phyloP scores from a whole-genome alignment of 2,113 vertebrate species.

The Psittacus erithacus region DNA sequence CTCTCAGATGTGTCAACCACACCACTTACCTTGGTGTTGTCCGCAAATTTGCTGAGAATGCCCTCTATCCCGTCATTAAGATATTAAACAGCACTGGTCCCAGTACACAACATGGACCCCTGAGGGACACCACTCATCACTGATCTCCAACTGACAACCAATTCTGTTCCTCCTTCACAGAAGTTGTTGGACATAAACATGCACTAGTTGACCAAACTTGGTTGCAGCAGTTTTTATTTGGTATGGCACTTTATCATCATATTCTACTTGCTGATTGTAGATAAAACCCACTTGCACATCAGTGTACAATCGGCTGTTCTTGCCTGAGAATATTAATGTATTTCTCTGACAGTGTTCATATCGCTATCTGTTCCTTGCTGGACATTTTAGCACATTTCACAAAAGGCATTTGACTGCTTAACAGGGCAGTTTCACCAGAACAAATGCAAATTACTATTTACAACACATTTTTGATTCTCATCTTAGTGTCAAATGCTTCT shows the following conservation, averaged over 20 bases:
- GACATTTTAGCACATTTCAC: background rate
- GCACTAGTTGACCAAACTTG: background rate
- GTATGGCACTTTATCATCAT: background rate
- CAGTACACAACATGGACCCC: rapidly evolving
- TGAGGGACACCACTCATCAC: background rate
- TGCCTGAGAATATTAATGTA: background rate
- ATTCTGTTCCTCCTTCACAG: background rate
- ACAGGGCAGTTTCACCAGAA: background rate
- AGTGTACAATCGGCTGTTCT: background rate
- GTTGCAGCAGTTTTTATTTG: background rate
- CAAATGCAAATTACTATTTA: constrained; percentile 20
- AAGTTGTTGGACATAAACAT: background rate
- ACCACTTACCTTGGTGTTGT: background rate
- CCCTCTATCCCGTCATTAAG: background rate
- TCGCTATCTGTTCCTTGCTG: background rate
- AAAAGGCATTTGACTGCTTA: background rate
- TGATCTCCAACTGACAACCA: background rate
- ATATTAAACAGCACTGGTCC: background rate
- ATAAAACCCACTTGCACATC: background rate
- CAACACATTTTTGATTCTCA: background rate
- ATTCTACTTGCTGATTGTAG: background rate
- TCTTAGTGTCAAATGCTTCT: background rate
- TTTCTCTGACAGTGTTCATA: background rate
- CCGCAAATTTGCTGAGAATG: background rate
- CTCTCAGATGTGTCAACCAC: background rate